Conservation (phyloP, 2,888 invertebrate species). For the Agrotis ipsilon region DNA sequence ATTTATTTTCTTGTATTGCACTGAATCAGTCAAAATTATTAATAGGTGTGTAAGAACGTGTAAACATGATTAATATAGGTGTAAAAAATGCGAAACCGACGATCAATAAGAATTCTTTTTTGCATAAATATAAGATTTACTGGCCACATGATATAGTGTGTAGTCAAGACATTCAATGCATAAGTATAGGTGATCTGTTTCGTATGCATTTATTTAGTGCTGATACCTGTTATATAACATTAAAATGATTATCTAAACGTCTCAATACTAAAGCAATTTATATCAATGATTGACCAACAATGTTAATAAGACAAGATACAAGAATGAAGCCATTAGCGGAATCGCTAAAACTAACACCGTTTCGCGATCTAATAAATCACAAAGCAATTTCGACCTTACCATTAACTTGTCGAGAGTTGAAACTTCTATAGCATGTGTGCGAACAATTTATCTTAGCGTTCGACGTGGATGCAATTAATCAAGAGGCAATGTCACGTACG, state of each 20-base stretch:
- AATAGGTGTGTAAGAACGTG: constrained; percentile 52
- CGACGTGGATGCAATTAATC: constrained; percentile 88
- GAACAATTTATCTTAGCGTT: constrained; percentile 86
- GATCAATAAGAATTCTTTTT: constrained; percentile 48
- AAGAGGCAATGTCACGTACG: constrained; percentile 87
- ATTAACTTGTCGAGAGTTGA: constrained; percentile 69
- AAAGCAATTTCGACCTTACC: constrained; percentile 71
- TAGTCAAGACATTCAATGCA: constrained; percentile 16
- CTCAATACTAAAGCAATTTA: constrained; percentile 72
- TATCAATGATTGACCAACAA: constrained; percentile 77
- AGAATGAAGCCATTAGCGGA: constrained; percentile 84
- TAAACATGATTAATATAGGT: constrained; percentile 54
- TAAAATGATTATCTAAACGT: constrained; percentile 68
- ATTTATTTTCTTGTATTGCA: constrained; percentile 25
- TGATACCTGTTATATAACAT: constrained; percentile 63
- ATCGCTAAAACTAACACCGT: constrained; percentile 85
- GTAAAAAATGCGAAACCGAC: constrained; percentile 39
- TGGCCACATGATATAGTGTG: constrained; percentile 20
- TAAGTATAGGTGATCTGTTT: constrained; percentile 24
- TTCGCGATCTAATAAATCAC: constrained; percentile 65
- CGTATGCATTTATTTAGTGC: constrained; percentile 36
- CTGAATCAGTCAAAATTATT: constrained; percentile 49
- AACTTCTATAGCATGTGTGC: constrained; percentile 66
- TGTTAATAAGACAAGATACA: constrained; percentile 78
- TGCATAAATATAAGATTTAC: constrained; percentile 48